phyloP scores from a whole-genome alignment of 2,113 vertebrate species.

The Atractosteus spatula region DNA sequence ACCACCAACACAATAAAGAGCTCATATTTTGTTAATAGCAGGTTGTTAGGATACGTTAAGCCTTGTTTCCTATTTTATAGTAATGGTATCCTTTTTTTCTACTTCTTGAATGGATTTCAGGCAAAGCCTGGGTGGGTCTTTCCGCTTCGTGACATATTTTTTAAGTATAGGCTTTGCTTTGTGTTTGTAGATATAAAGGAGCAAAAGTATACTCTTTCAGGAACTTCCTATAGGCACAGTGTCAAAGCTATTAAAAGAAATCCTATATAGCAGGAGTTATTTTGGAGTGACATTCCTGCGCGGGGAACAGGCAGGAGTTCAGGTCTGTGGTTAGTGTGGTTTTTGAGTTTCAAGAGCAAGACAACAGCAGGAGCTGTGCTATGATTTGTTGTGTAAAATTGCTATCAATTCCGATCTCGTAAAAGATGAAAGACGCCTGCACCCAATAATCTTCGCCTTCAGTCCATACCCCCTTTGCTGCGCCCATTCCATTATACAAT shows the following conservation, averaged over 20 bases:
- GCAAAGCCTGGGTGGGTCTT: slow-evolving; percentile 68
- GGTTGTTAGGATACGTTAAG: slow-evolving; percentile 62
- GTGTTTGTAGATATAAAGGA: slow-evolving; percentile 56
- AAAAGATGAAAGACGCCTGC: too few species aligned
- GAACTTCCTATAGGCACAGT: slow-evolving; percentile 46
- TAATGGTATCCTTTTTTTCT: slow-evolving; percentile 64
- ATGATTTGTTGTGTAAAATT: too few species aligned
- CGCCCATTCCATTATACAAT: too few species aligned
- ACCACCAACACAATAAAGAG: slow-evolving; percentile 66
- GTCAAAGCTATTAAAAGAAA: slow-evolving; percentile 43
- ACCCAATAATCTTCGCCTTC: too few species aligned
- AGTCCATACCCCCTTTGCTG: too few species aligned
- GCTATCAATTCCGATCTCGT: too few species aligned
- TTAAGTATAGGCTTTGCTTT: slow-evolving; percentile 64
- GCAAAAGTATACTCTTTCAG: slow-evolving; percentile 56
- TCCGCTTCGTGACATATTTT: slow-evolving; percentile 66
- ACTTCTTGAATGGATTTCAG: slow-evolving; percentile 57
- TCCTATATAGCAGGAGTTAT: slow-evolving; percentile 39
- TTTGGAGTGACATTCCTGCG: slow-evolving; percentile 29
- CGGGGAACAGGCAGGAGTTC: slow-evolving; percentile 3
- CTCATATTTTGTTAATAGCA: slow-evolving; percentile 59
- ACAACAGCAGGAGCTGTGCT: slow-evolving; percentile 14
- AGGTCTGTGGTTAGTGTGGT: slow-evolving; percentile 5
- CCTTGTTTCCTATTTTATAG: slow-evolving; percentile 65
- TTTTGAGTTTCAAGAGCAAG: slow-evolving; percentile 27